Evolutionary conservation across 2,113 vertebrate species (phyloP).

Genomic region (Lamprologus ornatipinnis): DNA sequence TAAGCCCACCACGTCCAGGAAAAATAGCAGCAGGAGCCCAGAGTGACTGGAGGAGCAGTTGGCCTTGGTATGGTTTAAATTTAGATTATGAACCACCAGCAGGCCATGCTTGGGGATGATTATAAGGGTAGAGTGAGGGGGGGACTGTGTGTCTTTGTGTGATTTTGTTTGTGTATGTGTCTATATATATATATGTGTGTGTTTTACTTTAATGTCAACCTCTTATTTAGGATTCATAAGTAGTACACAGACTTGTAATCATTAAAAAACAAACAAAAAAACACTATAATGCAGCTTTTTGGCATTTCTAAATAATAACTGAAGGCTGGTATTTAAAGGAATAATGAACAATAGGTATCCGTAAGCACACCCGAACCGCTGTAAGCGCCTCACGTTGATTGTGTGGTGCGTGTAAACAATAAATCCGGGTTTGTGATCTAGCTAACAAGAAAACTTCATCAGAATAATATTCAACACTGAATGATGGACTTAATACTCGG

Average conservation of each 20-base stretch:
- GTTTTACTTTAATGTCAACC: neutral
- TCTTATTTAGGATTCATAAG: neutral
- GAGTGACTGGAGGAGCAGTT: constrained; percentile 61
- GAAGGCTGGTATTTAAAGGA: neutral
- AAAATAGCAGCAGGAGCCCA: constrained; percentile 53
- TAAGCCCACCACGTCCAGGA: constrained; percentile 38
- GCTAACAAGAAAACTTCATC: neutral
- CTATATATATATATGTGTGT: neutral
- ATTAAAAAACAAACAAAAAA: neutral
- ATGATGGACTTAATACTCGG: accelerated
- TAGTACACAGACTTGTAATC: neutral
- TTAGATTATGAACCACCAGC: constrained; percentile 63
- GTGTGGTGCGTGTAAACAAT: neutral
- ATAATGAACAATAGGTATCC: neutral
- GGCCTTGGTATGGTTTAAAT: constrained; percentile 69
- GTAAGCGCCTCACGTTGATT: accelerated
- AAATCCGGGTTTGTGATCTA: neutral
- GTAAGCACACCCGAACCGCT: neutral
- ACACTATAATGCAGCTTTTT: neutral
- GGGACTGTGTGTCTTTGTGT: neutral
- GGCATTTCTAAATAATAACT: neutral
- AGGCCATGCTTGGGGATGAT: constrained; percentile 72
- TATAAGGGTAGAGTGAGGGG: constrained; percentile 26
- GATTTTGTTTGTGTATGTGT: neutral
- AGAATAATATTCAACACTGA: neutral